Evolutionary conservation across 2,797 vertebrate species (phyloP), one percentile per base, ranked within the genome.

Genomic region (Trachurus trachurus): DNA sequence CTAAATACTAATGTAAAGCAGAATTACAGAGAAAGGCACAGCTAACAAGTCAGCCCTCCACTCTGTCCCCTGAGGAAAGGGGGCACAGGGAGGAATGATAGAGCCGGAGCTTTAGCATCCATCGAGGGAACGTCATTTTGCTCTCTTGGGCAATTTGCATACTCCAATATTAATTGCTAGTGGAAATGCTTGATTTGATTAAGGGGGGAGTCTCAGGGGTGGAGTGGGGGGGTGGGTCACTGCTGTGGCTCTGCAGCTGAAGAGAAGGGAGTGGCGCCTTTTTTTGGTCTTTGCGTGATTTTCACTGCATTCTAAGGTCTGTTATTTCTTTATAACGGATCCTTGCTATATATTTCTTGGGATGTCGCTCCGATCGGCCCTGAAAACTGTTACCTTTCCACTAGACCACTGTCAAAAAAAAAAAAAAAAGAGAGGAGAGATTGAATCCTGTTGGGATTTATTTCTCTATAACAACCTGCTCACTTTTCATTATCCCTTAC

Each of bases 111-210:
- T 57, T 31, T 39, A 50, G 47, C 60, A 37, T 71, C 71, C 72
- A 74, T 69, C 19, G 58, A 82, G 71, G 81, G 81, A 85, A 84
- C 66, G 73, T 86, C 80, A 71, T 74, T 88, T 74, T 80, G 77
- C 67, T 87, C 83, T 70, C 81, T 72, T 59, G 80, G 76, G 86
- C 68, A 78, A 88, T 92, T 88, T 88, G 64, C 86, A 66, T 81
- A 77, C 80, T 83, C 79, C 79, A 82, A 80, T 89, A 90, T 92
- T 89, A 93, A 93, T 88, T 91, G 87, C 61, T 81, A 73, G 91
- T 92, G 82, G 79, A 90, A 93, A 88, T 83, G 77, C 76, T 83
- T 86, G 76, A 88, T 92, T 90, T 92, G 84, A 90, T 89, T 92
- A 82, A 50, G 47, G 69, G 81, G 58, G 73, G 63, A 22, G 59